These are phyloP conservation scores for Cirrhinus molitorella DNA, from an alignment of 2,797 vertebrate species.

Conservation along the genomic window DNA sequence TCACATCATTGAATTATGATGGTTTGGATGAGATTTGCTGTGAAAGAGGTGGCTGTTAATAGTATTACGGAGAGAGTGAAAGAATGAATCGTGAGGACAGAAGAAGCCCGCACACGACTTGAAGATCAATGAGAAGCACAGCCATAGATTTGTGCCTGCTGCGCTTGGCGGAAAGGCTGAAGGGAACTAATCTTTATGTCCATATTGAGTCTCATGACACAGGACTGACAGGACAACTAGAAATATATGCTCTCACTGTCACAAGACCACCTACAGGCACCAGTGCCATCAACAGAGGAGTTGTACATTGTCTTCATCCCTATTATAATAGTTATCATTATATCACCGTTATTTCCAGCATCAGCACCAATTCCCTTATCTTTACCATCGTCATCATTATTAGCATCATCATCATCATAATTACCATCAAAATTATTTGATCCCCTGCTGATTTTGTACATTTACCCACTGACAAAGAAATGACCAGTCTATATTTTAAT, in stretches of 20 bases:
- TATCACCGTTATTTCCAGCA: neutral
- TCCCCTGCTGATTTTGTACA: too few relatives aligned
- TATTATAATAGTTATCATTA: neutral
- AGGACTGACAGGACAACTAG: slow-evolving; percentile 8
- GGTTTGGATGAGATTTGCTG: slow-evolving; percentile 13
- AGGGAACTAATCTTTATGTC: slow-evolving; percentile 48
- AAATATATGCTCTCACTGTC: slow-evolving; percentile 12
- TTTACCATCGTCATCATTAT: neutral
- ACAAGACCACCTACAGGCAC: slow-evolving; percentile 9
- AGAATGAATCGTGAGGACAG: slow-evolving; percentile 40
- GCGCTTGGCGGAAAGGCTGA: slow-evolving; percentile 49
- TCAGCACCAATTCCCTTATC: too few relatives aligned
- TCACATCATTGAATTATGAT: slow-evolving; percentile 30
- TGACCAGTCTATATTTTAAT: too few relatives aligned
- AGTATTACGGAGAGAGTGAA: slow-evolving; percentile 37
- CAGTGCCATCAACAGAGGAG: neutral
- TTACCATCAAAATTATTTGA: too few relatives aligned
- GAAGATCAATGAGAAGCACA: slow-evolving; percentile 51
- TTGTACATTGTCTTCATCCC: neutral
- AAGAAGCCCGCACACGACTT: slow-evolving; percentile 40
- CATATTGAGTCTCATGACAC: slow-evolving; percentile 44
- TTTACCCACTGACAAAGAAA: too few relatives aligned
- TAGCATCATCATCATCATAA: too few relatives aligned
- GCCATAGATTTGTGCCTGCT: slow-evolving; percentile 54
- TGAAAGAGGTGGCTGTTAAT: slow-evolving; percentile 42